Percentiles rank a stretch among this genome's conserved stretches.
phyloP scores from a whole-genome alignment of 2,797 vertebrate species.

The Pygocentrus nattereri region DNA sequence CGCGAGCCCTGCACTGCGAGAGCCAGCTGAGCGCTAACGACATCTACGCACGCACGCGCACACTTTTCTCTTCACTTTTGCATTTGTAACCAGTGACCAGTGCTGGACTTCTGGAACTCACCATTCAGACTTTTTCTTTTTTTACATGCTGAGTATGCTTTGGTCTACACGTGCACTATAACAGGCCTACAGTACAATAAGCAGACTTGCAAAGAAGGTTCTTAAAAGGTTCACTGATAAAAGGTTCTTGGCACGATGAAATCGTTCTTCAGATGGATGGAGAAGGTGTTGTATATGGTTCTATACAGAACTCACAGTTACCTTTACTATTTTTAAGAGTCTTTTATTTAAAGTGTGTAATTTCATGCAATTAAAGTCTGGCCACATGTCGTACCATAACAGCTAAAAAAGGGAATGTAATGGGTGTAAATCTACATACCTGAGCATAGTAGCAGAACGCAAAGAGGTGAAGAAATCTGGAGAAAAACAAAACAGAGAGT shows the following conservation, averaged over 20 bases:
- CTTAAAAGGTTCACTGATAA: too few relatives aligned
- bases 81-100: neutral
- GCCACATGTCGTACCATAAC: neutral
- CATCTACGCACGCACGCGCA: neutral
- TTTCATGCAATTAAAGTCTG: neutral
- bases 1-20: conserved; percentile 72
- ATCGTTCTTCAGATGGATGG: too few relatives aligned
- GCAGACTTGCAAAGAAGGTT: too few relatives aligned
- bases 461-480: conserved; percentile 93
- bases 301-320: too few relatives aligned
- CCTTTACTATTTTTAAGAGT: too few relatives aligned
- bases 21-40: conserved; percentile 70
- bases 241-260: too few relatives aligned
- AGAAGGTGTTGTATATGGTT: too few relatives aligned
- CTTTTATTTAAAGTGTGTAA: neutral
- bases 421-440: conserved; percentile 88
- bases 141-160: neutral
- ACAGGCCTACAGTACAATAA: too few relatives aligned
- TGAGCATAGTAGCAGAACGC: conserved; percentile 93
- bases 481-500: conserved; percentile 59
- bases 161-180: neutral
- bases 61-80: conserved; percentile 42
- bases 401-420: neutral
- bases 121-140: neutral
- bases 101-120: neutral